Evolutionary conservation across 2,888 invertebrate genomes (phyloP).

Genomic region (Mellilla xanthometata): DNA sequence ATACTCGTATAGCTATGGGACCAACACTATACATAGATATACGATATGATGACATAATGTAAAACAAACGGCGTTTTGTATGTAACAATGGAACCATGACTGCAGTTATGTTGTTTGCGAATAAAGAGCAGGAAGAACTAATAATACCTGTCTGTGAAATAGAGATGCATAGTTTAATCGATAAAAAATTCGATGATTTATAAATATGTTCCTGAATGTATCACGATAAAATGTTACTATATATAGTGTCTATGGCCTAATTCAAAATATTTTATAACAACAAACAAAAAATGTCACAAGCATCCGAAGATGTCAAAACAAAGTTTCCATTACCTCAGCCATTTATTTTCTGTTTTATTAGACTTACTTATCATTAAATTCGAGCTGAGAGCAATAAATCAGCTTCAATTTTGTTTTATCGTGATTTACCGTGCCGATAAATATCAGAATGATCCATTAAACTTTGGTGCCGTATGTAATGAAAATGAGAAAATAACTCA

Average conservation of each 20-base stretch:
- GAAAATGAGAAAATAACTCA: conserved; percentile 23
- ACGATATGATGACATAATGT: background rate
- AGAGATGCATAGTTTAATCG: conserved; percentile 56
- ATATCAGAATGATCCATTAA: conserved; percentile 38
- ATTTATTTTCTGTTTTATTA: conserved; percentile 40
- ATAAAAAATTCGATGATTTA: conserved; percentile 30
- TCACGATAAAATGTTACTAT: too few species aligned
- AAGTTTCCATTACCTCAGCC: conserved; percentile 28
- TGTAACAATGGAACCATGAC: conserved; percentile 15
- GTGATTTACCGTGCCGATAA: conserved; percentile 38
- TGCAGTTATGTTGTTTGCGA: conserved; percentile 59
- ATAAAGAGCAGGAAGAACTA: conserved; percentile 77
- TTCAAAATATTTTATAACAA: background rate
- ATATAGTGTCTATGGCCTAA: too few species aligned
- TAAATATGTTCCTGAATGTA: too few species aligned
- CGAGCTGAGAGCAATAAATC: conserved; percentile 33
- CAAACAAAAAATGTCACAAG: background rate
- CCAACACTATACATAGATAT: too few species aligned
- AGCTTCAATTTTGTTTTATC: conserved; percentile 36
- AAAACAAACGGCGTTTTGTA: conserved; percentile 1
- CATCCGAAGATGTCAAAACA: conserved; percentile 6
- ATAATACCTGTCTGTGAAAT: conserved; percentile 72
- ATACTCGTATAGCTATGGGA: too few species aligned
- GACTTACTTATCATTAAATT: conserved; percentile 43
- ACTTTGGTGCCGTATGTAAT: conserved; percentile 28